These are phyloP conservation scores for Anaspis maculata DNA, from an alignment of 2,888 invertebrate species.

Conservation along the genomic window DNA sequence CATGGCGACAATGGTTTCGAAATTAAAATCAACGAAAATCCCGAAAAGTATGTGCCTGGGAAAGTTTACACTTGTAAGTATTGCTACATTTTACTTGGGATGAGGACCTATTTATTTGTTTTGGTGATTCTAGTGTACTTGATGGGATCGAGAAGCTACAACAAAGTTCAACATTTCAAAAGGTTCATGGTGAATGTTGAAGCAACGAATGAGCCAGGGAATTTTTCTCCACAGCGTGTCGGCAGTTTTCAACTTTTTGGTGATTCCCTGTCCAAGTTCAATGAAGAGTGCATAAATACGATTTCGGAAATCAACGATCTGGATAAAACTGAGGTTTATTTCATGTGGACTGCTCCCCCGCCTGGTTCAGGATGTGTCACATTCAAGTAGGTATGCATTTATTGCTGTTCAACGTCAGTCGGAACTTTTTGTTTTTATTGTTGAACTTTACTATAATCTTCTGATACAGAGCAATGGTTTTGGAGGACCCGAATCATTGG, in stretches of 20 bases:
- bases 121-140: constrained; percentile 23
- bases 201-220: constrained; percentile 45
- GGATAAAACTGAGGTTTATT: constrained; percentile 75
- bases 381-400: too few relatives aligned
- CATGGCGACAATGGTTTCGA: constrained; percentile 83
- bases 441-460: constrained; percentile 35
- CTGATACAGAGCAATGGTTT: constrained; percentile 83
- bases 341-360: constrained; percentile 86
- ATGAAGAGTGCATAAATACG: constrained; percentile 78
- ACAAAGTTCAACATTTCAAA: constrained; percentile 65
- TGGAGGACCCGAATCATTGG: constrained; percentile 74
- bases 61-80: constrained; percentile 69
- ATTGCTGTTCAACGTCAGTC: constrained; percentile 49
- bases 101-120: neutral
- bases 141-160: constrained; percentile 54
- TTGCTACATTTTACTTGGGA: too few relatives aligned
- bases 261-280: constrained; percentile 58
- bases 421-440: neutral
- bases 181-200: constrained; percentile 72
- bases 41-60: constrained; percentile 74
- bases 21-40: constrained; percentile 69
- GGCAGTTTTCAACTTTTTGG: constrained; percentile 66
- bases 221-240: constrained; percentile 48
- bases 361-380: constrained; percentile 79
- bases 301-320: constrained; percentile 71